phyloP scores from a whole-genome alignment of 64 coral and sea anemone species.

The Trachythela sp. region DNA sequence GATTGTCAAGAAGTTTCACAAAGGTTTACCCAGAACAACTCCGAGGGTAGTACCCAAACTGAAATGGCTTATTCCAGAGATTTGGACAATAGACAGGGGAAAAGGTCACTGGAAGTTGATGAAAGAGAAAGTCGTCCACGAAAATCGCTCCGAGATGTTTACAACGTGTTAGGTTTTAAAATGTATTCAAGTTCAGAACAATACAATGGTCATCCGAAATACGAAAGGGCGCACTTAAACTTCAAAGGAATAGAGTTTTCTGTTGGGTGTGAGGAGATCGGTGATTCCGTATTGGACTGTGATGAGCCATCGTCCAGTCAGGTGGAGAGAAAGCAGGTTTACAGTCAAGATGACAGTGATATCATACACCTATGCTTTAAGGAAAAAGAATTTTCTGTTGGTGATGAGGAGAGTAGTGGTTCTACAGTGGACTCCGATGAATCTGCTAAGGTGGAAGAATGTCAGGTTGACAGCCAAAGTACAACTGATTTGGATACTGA shows the following conservation, averaged over 20 bases:
- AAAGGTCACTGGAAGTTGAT: not conserved
- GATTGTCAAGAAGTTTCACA: not conserved
- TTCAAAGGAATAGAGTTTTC: not conserved
- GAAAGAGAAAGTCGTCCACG: not conserved
- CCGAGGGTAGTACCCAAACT: not conserved
- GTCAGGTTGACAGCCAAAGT: too few relatives aligned
- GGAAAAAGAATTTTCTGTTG: too few relatives aligned
- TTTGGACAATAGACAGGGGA: not conserved
- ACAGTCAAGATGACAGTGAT: not conserved
- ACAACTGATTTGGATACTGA: too few relatives aligned
- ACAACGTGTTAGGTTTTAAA: not conserved
- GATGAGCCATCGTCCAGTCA: not conserved
- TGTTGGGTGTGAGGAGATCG: not conserved
- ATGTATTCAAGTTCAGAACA: not conserved
- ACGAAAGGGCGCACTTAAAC: not conserved
- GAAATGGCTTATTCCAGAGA: not conserved
- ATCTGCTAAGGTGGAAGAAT: too few relatives aligned
- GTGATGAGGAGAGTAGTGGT: too few relatives aligned
- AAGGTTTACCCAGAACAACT: not conserved
- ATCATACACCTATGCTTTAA: too few relatives aligned
- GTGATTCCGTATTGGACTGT: not conserved
- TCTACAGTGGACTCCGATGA: too few relatives aligned
- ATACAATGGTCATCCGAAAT: not conserved
- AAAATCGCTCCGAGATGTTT: not conserved
- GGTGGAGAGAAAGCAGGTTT: not conserved